Base-by-base conservation (phyloP, 2,888 invertebrate genomes). In the Listrodromus nycthemerus region DNA sequence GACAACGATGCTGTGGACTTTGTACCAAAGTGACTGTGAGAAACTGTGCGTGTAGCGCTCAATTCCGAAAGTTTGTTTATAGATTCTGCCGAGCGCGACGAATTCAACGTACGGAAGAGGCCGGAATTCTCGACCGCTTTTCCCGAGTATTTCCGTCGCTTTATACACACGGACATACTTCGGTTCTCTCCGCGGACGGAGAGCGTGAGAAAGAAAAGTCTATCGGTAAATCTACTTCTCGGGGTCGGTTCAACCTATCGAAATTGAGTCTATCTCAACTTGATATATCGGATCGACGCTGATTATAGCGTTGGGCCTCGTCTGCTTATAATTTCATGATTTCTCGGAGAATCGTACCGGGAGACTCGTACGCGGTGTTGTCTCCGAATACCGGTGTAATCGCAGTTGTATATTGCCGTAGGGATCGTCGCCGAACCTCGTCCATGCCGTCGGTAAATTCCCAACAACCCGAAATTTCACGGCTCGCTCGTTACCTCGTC, bases 401-500 rank as follows among this genome's bases (percentile, higher is more conserved):
- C 63, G 74, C 63, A 33, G 63, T 73, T 61, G 71, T 61, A 58
- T 73, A 61, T 73, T 21, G 41, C 41, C n/a, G 58, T 70, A 52
- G 52, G 37, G 58, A 24, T 41, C 24, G 45, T 45, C 61, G 55
- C 45, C 19, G 24, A 37, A 30, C 45, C 74, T 58, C 61, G 65
- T 78, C 71, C 48, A 73, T 74, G 67, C 77, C 77, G 73, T 69
- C 65, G 67, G 45, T 69, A 50, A 63, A 65, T 37, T 61, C 76
- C 79, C 69, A 74, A 74, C 74, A 77, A 82, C 77, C 74, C 80
- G 82, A 84, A 86, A 86, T 86, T 86, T 86, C 86, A 86, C 85
- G 86, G 85, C 85, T 86, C 86, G 84, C 85, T 86, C 85, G 86
- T 86, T 86, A 86, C 86, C 85, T 80, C 83, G 85, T 85, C 86